Evolutionary conservation across 2,113 vertebrate species (phyloP).

Genomic region (Muscicapa adusta): DNA sequence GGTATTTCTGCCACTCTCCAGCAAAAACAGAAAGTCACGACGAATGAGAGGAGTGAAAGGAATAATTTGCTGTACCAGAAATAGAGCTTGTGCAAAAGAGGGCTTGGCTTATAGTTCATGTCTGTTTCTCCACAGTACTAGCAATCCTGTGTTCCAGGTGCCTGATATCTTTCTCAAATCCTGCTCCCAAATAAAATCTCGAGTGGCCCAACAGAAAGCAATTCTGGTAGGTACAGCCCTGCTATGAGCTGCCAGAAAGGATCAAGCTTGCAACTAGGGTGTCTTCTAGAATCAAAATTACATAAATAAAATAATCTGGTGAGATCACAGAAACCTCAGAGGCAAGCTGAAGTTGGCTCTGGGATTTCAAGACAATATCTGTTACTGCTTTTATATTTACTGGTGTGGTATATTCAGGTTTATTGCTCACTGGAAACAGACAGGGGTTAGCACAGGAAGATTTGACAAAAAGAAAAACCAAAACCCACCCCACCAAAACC

Average conservation of each 20-base stretch:
- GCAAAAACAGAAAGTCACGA: background rate
- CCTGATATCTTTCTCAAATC: background rate
- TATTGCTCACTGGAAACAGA: background rate
- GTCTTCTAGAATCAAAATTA: background rate
- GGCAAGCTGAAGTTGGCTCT: background rate
- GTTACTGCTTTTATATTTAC: background rate
- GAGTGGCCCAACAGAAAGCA: background rate
- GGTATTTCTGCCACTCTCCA: background rate
- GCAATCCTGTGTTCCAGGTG: background rate
- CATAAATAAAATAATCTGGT: background rate
- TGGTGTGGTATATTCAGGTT: background rate
- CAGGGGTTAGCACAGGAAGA: background rate
- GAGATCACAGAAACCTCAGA: background rate
- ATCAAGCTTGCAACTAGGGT: background rate
- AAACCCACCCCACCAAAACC: background rate
- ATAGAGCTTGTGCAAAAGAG: background rate
- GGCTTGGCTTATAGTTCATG: background rate
- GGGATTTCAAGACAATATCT: background rate
- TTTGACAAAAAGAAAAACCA: background rate
- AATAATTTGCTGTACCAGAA: background rate
- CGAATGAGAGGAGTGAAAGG: background rate
- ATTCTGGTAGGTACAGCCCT: background rate
- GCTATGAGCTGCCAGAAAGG: background rate
- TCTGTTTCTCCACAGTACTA: background rate
- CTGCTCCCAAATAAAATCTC: background rate